Conservation (phyloP, 1,140 invertebrate species). For the Ephestia elutella region DNA sequence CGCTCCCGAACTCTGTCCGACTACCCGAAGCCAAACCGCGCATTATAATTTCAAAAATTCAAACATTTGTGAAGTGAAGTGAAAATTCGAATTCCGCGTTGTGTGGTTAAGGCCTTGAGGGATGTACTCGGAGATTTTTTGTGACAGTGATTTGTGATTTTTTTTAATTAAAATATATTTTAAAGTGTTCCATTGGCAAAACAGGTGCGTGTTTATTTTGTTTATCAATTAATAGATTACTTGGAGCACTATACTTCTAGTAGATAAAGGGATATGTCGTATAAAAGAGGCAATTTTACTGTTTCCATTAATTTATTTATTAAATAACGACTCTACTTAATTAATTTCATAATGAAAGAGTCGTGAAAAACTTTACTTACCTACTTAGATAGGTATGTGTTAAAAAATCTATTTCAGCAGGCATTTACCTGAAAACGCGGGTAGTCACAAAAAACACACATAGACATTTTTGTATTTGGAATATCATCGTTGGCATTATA, state of each 20-base stretch:
- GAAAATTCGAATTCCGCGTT: slow-evolving; percentile 15
- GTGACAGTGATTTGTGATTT: slow-evolving; percentile 7
- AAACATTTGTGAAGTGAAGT: slow-evolving; percentile 15
- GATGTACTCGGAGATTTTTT: slow-evolving; percentile 38
- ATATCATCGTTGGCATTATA: too few species aligned
- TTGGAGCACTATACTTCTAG: not conserved
- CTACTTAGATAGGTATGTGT: too few species aligned
- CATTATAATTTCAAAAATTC: not conserved
- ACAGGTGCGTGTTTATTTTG: slow-evolving; percentile 18
- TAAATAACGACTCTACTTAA: too few species aligned
- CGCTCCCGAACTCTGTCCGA: not conserved
- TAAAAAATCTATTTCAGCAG: too few species aligned
- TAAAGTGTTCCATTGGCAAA: not conserved
- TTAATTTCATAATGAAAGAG: too few species aligned
- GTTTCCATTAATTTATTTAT: too few species aligned
- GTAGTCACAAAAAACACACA: too few species aligned
- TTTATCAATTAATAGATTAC: slow-evolving; percentile 12
- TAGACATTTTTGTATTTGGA: too few species aligned
- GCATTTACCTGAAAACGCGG: too few species aligned
- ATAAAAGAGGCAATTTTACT: too few species aligned
- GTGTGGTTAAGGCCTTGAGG: slow-evolving; percentile 48
- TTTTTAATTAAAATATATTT: not conserved
- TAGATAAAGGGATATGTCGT: not conserved
- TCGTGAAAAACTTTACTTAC: too few species aligned
- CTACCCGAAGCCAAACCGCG: not conserved